Percentiles rank a stretch among this genome's conserved stretches.
These are phyloP conservation scores for Hippoglossus stenolepis DNA, from an alignment of 2,113 vertebrate genomes.

Conservation along the genomic window DNA sequence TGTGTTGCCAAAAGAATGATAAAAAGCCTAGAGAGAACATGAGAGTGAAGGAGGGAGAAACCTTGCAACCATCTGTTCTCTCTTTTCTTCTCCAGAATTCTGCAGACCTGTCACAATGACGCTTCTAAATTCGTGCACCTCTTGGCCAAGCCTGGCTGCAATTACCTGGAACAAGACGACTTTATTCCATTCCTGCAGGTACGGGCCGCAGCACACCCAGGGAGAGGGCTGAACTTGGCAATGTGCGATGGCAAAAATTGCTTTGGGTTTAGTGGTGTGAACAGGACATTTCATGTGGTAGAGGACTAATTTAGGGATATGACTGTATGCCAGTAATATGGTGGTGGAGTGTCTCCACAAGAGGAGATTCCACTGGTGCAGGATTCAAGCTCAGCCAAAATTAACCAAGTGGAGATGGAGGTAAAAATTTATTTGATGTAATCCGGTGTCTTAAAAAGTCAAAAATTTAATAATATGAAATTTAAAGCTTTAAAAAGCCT, in stretches of 20 bases:
- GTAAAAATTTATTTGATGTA: conserved; percentile 5
- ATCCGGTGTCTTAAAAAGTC: not conserved
- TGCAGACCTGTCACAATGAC: conserved; percentile 94
- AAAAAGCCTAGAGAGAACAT: conserved; percentile 30
- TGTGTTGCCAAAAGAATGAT: conserved; percentile 39
- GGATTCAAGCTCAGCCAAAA: conserved; percentile 12
- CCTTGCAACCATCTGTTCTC: conserved; percentile 81
- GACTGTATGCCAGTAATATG: conserved; percentile 26
- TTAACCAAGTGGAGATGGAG: not conserved
- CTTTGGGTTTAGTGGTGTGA: conserved; percentile 37
- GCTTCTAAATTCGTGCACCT: conserved; percentile 95
- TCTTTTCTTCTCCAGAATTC: conserved; percentile 83
- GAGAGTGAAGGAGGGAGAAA: conserved; percentile 43
- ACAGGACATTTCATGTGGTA: conserved; percentile 50
- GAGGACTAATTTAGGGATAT: conserved; percentile 35
- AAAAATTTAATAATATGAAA: too few species aligned
- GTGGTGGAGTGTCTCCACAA: conserved; percentile 2
- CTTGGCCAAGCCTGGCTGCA: conserved; percentile 91
- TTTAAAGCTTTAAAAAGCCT: too few species aligned
- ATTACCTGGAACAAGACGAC: conserved; percentile 96
- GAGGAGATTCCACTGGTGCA: not conserved
- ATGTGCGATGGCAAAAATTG: conserved; percentile 32
- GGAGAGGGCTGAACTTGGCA: conserved; percentile 59
- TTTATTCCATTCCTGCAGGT: conserved; percentile 98
- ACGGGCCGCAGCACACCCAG: conserved; percentile 67